Base-by-base conservation (phyloP, 2,797 vertebrate genomes). In the Oryzias dopingdopingensis region DNA sequence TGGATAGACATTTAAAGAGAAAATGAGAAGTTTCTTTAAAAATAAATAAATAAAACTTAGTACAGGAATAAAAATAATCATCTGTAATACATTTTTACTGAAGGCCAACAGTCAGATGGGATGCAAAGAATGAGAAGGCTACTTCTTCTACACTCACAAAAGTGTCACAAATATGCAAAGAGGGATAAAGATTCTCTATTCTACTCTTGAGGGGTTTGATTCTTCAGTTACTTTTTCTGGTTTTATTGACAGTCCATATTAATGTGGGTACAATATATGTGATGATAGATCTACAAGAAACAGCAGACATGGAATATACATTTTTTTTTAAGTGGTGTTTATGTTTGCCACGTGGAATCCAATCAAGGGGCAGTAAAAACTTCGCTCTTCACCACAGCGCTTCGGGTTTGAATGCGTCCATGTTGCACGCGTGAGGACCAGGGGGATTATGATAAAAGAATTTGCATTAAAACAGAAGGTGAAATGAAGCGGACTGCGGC, bases 401-500 rank as follows among this genome's bases (percentile, higher is more conserved):
- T 78, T 70, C 45, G 72, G 57, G 70, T 74, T 70, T 80, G 75
- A 86, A 78, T 84, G 79, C 77, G 79, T 84, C 78, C 73, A 79
- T 79, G 89, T 91, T 86, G 84, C 85, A 80, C 84, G 77, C 73
- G 81, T 84, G 79, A 87, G 81, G 78, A 76, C 73, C 67, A 42
- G 70, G 76, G 67, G 69, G 77, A 76, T 81, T 62, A 72, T 85
- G 79, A 88, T 87, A 80, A 79, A 68, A 80, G 69, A 76, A 88
- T 89, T 88, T 86, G 89, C 88, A 90, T 89, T 90, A 81, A 92
- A 91, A 92, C 87, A 91, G 77, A 88, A 85, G 88, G 86, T 90
- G 88, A 89, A 91, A 90, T 91, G 84, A 91, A 91, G 89, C 87
- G 57, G 79, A 82, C 48, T 51, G 75, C 84, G 71, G 77, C 82